phyloP scores from a whole-genome alignment of 2,113 vertebrate species.

The Actenoides lindsayi region DNA sequence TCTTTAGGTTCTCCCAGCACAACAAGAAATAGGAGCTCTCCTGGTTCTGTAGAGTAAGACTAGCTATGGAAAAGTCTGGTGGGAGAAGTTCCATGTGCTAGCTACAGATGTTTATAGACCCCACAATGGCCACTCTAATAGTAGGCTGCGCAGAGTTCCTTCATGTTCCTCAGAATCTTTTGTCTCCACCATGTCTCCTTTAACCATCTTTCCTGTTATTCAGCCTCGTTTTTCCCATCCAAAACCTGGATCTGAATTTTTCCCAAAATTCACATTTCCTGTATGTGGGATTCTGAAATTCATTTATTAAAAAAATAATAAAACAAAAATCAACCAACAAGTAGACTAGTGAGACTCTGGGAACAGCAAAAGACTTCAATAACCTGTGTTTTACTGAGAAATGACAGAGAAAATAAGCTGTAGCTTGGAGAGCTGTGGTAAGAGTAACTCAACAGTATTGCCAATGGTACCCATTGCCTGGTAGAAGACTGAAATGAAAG shows the following conservation, averaged over 20 bases:
- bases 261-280: not conserved
- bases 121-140: not conserved
- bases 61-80: not conserved
- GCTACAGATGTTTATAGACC: accelerated
- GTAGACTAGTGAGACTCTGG: not conserved
- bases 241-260: not conserved
- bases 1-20: not conserved
- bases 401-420: not conserved
- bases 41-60: not conserved
- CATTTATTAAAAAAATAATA: not conserved
- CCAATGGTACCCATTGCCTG: not conserved
- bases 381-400: not conserved
- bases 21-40: not conserved
- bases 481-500: not conserved
- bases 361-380: not conserved
- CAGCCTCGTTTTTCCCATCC: not conserved
- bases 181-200: not conserved
- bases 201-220: not conserved
- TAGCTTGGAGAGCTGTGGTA: not conserved
- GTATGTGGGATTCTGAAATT: not conserved
- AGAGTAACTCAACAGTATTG: not conserved
- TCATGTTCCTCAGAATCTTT: not conserved
- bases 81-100: not conserved
- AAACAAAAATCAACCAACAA: not conserved
- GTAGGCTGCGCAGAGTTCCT: not conserved